A percentile compares a stretch with the other conserved stretches of the same genome.
phyloP scores from a whole-genome alignment of 2,113 vertebrate genomes.

The Cettia cetti region DNA sequence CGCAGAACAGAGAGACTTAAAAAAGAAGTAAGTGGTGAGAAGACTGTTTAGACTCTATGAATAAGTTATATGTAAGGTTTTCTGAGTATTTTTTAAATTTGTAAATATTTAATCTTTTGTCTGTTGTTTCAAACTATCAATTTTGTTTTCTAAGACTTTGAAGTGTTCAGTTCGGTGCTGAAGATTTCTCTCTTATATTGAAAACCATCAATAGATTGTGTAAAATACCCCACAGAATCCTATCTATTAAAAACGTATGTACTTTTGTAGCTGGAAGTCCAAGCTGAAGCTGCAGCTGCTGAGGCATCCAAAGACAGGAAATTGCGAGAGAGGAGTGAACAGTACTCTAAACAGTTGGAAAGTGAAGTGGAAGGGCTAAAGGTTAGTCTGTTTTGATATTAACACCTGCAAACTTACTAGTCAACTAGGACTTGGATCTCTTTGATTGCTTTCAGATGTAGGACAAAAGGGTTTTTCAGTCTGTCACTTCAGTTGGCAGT shows the following conservation, averaged over 20 bases:
- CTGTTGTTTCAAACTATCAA: background rate
- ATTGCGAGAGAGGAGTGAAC: slow-evolving; percentile 90
- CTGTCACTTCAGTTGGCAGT: background rate
- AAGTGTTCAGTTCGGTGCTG: slow-evolving; percentile 2
- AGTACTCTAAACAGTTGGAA: slow-evolving; percentile 92
- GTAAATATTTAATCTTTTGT: slow-evolving; percentile 4
- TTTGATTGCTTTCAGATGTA: slow-evolving; percentile 30
- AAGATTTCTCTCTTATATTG: background rate
- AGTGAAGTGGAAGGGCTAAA: slow-evolving; percentile 93
- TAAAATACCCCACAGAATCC: background rate
- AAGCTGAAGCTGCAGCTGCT: slow-evolving; percentile 83
- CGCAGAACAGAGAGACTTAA: slow-evolving; percentile 93
- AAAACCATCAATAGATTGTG: background rate
- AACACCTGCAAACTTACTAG: slow-evolving; percentile 18
- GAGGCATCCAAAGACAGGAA: slow-evolving; percentile 95
- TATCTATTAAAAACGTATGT: slow-evolving; percentile 39
- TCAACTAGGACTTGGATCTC: background rate
- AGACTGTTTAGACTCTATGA: slow-evolving; percentile 48
- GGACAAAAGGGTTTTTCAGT: background rate
- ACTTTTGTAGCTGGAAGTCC: slow-evolving; percentile 87
- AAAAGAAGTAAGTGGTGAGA: slow-evolving; percentile 90
- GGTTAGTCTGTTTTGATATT: slow-evolving; percentile 74
- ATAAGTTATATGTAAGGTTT: slow-evolving; percentile 43
- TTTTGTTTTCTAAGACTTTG: slow-evolving; percentile 35
- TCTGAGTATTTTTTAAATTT: background rate